Conservation (phyloP, 1,140 invertebrate genomes). For the Aleiodes sp. region DNA sequence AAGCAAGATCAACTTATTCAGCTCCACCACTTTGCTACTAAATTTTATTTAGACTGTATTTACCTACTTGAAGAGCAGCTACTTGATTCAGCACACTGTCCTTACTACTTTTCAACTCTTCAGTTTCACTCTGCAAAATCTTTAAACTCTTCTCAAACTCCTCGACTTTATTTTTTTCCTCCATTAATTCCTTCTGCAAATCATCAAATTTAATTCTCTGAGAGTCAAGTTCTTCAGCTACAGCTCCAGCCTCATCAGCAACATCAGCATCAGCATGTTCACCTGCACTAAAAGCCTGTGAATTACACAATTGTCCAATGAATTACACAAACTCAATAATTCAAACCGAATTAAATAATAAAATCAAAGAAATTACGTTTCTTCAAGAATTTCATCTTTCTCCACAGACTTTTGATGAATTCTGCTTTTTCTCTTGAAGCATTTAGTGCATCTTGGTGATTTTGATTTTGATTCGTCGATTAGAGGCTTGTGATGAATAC, state of each 20-base stretch:
- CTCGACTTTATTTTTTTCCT: no score
- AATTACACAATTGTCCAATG: not conserved
- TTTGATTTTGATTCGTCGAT: no score
- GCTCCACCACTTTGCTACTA: no score
- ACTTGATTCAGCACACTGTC: no score
- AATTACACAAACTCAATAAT: not conserved
- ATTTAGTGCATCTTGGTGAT: no score
- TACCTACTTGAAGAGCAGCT: slow-evolving; percentile 1
- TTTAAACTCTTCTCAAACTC: not conserved
- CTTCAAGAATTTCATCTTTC: not conserved
- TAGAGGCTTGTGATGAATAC: not conserved
- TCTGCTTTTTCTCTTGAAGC: no score
- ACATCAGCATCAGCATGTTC: not conserved
- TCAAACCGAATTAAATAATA: no score
- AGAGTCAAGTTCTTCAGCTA: not conserved
- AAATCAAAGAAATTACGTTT: no score
- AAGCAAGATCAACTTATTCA: no score
- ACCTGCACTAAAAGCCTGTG: not conserved
- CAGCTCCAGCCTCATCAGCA: not conserved
- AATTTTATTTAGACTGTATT: not conserved
- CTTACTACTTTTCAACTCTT: no score
- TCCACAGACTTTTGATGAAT: no score
- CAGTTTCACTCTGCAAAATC: no score
- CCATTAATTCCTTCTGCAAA: not conserved
- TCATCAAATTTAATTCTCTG: not conserved